phyloP scores from a whole-genome alignment of 2,888 invertebrate species.

The Podotricha telesiphe region DNA sequence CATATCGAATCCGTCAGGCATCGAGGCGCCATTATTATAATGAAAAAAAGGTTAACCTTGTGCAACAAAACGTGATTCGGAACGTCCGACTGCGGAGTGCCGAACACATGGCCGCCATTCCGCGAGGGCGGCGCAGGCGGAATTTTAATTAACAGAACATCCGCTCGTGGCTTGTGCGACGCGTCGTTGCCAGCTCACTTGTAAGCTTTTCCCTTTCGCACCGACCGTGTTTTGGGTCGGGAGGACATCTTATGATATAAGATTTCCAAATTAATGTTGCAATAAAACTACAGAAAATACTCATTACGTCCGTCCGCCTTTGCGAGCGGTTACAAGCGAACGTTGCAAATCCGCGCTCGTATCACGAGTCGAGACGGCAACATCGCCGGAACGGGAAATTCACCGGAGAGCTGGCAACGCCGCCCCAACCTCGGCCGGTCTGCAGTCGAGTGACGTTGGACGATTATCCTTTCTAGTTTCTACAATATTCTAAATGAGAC shows the following conservation, averaged over 20 bases:
- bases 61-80: constrained; percentile 79
- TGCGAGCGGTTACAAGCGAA: constrained; percentile 52
- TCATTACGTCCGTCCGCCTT: constrained; percentile 44
- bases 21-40: constrained; percentile 61
- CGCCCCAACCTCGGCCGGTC: constrained; percentile 73
- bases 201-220: constrained; percentile 65
- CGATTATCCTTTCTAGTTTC: constrained; percentile 80
- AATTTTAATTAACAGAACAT: constrained; percentile 85
- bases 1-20: constrained; percentile 63
- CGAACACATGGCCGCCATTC: constrained; percentile 83
- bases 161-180: constrained; percentile 78
- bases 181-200: constrained; percentile 77
- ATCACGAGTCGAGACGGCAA: constrained; percentile 62
- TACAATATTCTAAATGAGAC: constrained; percentile 77
- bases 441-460: constrained; percentile 78
- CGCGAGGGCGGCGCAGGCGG: constrained; percentile 84
- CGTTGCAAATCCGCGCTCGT: constrained; percentile 66
- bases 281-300: constrained; percentile 52
- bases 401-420: constrained; percentile 75
- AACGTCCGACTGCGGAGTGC: constrained; percentile 70
- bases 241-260: constrained; percentile 55
- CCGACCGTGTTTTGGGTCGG: constrained; percentile 48
- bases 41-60: constrained; percentile 77
- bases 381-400: constrained; percentile 76
- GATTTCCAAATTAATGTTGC: constrained; percentile 57